A percentile compares a stretch with the other conserved stretches of the same genome.
These are phyloP conservation scores for Harpalus rubripes DNA, from an alignment of 2,888 invertebrate genomes.

Conservation along the genomic window DNA sequence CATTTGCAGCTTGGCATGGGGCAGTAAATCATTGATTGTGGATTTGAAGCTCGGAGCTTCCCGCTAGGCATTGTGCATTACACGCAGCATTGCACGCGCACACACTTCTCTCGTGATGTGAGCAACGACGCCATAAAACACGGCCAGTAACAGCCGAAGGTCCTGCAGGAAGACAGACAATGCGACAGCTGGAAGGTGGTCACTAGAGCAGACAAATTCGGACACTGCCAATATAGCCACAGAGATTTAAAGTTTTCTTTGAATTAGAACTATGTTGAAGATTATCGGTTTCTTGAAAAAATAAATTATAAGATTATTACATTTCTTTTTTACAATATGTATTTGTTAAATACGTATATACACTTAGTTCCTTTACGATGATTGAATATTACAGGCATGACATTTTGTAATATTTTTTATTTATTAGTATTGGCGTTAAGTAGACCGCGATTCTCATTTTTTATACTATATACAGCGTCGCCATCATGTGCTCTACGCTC, in stretches of 20 bases:
- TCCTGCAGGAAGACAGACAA: slow-evolving; percentile 56
- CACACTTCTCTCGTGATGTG: slow-evolving; percentile 73
- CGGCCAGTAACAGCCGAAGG: slow-evolving; percentile 67
- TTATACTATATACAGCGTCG: too few relatives aligned
- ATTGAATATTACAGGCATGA: too few relatives aligned
- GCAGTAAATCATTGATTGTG: slow-evolving; percentile 60
- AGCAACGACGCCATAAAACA: slow-evolving; percentile 70
- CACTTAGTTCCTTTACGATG: too few relatives aligned
- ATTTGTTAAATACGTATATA: too few relatives aligned
- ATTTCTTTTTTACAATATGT: too few relatives aligned
- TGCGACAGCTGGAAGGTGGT: slow-evolving; percentile 47
- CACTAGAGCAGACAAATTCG: neutral
- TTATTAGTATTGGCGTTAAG: too few relatives aligned
- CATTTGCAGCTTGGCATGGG: slow-evolving; percentile 27
- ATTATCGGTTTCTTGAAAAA: too few relatives aligned
- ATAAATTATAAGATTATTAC: too few relatives aligned
- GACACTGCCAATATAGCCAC: neutral
- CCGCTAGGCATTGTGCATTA: slow-evolving; percentile 73
- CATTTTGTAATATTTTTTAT: too few relatives aligned
- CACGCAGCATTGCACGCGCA: slow-evolving; percentile 75
- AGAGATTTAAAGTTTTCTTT: neutral
- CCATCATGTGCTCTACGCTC: too few relatives aligned
- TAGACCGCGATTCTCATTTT: too few relatives aligned
- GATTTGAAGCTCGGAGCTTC: slow-evolving; percentile 51
- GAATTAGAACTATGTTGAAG: too few relatives aligned